Conservation (phyloP, 1,140 invertebrate species). For the Hesperophylax magnus region DNA sequence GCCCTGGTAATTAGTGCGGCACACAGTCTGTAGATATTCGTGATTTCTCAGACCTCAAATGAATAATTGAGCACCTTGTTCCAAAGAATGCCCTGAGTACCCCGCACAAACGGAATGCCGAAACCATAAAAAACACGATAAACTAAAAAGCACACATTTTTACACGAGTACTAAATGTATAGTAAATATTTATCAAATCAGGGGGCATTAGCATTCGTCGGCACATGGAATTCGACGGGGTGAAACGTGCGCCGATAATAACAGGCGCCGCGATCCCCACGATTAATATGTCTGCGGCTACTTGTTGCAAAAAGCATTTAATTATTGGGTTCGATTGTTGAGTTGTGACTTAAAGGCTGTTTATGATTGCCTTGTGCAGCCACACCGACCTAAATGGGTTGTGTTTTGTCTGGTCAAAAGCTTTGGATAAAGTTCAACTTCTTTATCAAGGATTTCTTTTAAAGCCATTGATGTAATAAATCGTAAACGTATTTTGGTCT, state of each 20-base stretch:
- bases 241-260: not conserved
- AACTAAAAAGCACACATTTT: not conserved
- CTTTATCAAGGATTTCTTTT: too few species aligned
- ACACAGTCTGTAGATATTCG: constrained; percentile 1
- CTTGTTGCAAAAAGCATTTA: constrained; percentile 10
- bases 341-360: too few species aligned
- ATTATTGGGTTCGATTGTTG: too few species aligned
- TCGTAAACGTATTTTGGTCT: too few species aligned
- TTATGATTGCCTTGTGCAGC: too few species aligned
- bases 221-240: not conserved
- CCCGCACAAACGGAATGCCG: not conserved
- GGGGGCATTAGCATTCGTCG: not conserved
- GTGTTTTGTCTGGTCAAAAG: too few species aligned
- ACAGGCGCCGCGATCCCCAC: too few species aligned
- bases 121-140: constrained; percentile 7
- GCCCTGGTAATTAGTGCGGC: not conserved
- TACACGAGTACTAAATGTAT: not conserved
- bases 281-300: not conserved
- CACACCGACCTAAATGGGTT: too few species aligned
- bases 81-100: not conserved
- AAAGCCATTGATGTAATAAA: too few species aligned
- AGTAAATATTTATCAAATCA: not conserved
- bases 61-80: constrained; percentile 30
- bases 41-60: constrained; percentile 12
- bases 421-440: too few species aligned